Conservation (phyloP, 2,113 vertebrate genomes). For the Psephotus haematonotus region DNA sequence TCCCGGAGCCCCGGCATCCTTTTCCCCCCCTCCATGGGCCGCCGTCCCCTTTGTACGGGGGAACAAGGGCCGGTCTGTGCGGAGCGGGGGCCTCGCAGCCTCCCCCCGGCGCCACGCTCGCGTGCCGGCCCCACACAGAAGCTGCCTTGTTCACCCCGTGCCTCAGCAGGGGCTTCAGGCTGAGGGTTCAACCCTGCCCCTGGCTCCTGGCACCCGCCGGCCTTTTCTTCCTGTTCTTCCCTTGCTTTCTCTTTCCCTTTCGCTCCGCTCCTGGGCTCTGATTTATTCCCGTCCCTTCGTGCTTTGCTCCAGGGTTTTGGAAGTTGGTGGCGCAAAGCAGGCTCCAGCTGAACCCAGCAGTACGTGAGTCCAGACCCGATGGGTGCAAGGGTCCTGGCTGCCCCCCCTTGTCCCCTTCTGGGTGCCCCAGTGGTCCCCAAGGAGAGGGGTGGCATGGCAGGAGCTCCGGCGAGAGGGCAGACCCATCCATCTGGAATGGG, state of each 20-base stretch:
- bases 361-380: background rate
- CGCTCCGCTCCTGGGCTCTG: background rate
- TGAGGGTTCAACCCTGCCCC: background rate
- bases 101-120: background rate
- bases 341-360: background rate
- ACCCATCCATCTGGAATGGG: fast-evolving
- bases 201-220: constrained; percentile 1
- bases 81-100: constrained; percentile 10
- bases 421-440: background rate
- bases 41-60: constrained; percentile 62
- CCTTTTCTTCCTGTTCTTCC: constrained; percentile 10
- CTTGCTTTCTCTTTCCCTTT: constrained; percentile 15
- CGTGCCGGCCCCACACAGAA: constrained; percentile 54
- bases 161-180: background rate
- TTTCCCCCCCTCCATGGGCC: background rate
- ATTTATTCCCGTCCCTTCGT: background rate
- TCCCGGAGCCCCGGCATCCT: background rate
- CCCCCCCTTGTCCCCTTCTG: background rate
- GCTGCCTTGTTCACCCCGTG: constrained; percentile 27
- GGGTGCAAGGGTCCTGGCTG: background rate
- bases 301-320: background rate
- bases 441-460: background rate
- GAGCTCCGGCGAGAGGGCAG: background rate
- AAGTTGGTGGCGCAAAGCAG: background rate
- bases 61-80: constrained; percentile 70